Percentiles rank a stretch among this genome's conserved stretches.
Evolutionary conservation across 92 coral and sea anemone genomes (phyloP).

Genomic region (Blastomussa wellsi): DNA sequence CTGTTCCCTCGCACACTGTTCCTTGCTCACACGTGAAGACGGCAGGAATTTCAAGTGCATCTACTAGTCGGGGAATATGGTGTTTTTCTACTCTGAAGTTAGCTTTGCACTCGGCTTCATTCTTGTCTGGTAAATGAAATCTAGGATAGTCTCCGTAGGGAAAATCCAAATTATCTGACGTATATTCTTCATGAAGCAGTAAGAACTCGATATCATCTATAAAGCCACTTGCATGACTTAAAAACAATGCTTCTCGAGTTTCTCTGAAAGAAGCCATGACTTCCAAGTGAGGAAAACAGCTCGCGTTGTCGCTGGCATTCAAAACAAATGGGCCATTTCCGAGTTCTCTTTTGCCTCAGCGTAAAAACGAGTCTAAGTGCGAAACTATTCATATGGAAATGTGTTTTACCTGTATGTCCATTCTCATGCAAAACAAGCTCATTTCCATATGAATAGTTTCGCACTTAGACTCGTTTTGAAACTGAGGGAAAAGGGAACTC

Average conservation of each 20-base stretch:
- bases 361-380: no score
- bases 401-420: no score
- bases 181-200: constrained; percentile 42
- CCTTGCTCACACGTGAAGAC: constrained; percentile 35
- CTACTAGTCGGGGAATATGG: constrained; percentile 38
- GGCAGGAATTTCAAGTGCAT: constrained; percentile 40
- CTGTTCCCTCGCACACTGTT: constrained; percentile 17
- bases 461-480: no score
- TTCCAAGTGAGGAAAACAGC: no score
- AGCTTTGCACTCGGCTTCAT: constrained; percentile 47
- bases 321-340: no score
- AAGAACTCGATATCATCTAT: constrained; percentile 31
- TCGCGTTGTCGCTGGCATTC: no score
- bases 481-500: no score
- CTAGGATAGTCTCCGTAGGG: constrained; percentile 32
- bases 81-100: constrained; percentile 44
- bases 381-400: no score
- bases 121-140: constrained; percentile 27
- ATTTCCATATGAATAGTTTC: no score
- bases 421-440: no score
- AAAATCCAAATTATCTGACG: constrained; percentile 45
- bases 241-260: constrained; percentile 34
- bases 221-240: constrained; percentile 40
- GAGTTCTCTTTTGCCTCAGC: no score
- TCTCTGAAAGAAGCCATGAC: constrained; percentile 29